phyloP scores from a whole-genome alignment of 2,113 vertebrate species.

The Tragelaphus imberbis region DNA sequence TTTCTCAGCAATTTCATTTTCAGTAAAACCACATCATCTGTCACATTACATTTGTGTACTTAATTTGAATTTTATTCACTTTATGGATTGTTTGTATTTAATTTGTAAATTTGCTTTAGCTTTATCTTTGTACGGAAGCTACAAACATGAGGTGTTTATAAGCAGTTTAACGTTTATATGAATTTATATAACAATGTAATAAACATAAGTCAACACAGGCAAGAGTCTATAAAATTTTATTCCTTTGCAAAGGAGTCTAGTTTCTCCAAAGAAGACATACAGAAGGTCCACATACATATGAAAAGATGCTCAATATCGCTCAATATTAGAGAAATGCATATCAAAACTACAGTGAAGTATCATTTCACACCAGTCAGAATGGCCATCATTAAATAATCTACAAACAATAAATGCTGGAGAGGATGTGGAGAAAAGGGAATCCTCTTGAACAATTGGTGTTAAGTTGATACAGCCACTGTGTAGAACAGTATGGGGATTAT shows the following conservation, averaged over 20 bases:
- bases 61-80: conserved; percentile 17
- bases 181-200: conserved; percentile 10
- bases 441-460: neutral
- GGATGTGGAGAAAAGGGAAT: neutral
- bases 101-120: conserved; percentile 23
- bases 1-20: neutral
- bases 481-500: neutral
- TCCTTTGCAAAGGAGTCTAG: neutral
- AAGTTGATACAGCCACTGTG: neutral
- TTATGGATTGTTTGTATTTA: neutral
- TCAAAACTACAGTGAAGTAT: neutral
- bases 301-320: neutral
- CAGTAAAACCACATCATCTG: neutral
- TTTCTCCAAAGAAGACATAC: neutral
- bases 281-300: neutral
- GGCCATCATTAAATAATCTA: neutral
- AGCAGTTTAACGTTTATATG: neutral
- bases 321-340: neutral
- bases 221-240: conserved; percentile 23
- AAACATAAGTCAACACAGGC: neutral
- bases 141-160: neutral
- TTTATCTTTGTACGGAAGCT: neutral
- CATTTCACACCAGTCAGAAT: neutral
- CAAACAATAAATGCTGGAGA: neutral
- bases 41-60: neutral